Percentiles rank a stretch among this genome's conserved stretches.
Evolutionary conservation across 2,888 invertebrate genomes (phyloP).

Genomic region (Eupithecia inturbata): DNA sequence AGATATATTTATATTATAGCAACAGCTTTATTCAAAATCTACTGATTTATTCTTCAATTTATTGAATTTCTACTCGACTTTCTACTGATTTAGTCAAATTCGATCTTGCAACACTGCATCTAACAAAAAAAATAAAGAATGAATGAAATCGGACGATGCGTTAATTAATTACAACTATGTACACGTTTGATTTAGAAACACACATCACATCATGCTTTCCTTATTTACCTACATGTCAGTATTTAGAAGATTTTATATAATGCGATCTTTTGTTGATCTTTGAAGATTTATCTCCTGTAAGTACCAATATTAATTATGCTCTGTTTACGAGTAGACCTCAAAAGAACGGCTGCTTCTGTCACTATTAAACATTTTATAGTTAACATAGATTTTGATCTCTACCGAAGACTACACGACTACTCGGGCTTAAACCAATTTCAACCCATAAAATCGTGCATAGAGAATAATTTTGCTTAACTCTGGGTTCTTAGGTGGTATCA

Average conservation of each 20-base stretch:
- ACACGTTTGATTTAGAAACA: background rate
- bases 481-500: background rate
- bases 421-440: background rate
- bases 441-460: background rate
- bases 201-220: background rate
- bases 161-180: too few relatives aligned
- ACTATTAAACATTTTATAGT: background rate
- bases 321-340: background rate
- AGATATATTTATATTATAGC: too few relatives aligned
- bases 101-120: too few relatives aligned
- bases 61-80: too few relatives aligned
- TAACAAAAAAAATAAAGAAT: too few relatives aligned
- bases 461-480: background rate
- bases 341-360: slow-evolving; percentile 2
- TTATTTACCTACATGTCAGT: background rate
- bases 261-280: background rate
- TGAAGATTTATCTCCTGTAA: background rate
- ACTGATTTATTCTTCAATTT: too few relatives aligned
- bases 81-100: too few relatives aligned
- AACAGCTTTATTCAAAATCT: too few relatives aligned
- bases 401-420: too few relatives aligned
- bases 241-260: background rate
- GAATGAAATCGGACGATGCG: too few relatives aligned
- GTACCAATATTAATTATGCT: background rate
- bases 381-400: background rate